These are phyloP conservation scores for Drosophila suboccidentalis DNA, from an alignment of 2,888 invertebrate genomes.

Conservation along the genomic window DNA sequence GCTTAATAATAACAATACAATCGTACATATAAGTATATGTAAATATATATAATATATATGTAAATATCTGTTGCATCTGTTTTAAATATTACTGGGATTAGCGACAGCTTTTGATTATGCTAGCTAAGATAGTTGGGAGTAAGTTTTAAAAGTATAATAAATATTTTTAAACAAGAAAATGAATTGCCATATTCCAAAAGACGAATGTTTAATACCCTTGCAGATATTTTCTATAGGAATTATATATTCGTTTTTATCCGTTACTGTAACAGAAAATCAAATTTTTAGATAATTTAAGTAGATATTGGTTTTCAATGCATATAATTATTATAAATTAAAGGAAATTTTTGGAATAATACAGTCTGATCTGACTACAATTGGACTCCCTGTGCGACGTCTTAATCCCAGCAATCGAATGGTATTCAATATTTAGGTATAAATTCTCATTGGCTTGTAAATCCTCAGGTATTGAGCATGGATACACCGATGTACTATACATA, in stretches of 20 bases:
- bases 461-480: constrained; percentile 51
- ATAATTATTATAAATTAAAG: no score
- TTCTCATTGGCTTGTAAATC: constrained; percentile 37
- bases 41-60: constrained; percentile 10
- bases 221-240: not conserved
- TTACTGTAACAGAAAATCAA: no score
- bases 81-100: constrained; percentile 17
- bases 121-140: not conserved
- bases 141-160: not conserved
- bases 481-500: constrained; percentile 14
- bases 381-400: not conserved
- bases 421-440: constrained; percentile 23
- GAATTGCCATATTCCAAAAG: no score
- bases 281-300: no score
- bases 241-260: no score
- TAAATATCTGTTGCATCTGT: constrained; percentile 32
- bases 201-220: constrained; percentile 1
- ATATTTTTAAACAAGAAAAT: not conserved
- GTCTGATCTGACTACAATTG: constrained; percentile 16
- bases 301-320: no score
- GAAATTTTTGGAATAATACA: not conserved
- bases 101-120: constrained; percentile 6
- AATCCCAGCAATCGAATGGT: constrained; percentile 17
- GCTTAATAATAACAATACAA: constrained; percentile 31
- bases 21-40: constrained; percentile 19